These are phyloP conservation scores for Zosterops japonicus DNA, from an alignment of 2,113 vertebrate genomes.

Conservation along the genomic window DNA sequence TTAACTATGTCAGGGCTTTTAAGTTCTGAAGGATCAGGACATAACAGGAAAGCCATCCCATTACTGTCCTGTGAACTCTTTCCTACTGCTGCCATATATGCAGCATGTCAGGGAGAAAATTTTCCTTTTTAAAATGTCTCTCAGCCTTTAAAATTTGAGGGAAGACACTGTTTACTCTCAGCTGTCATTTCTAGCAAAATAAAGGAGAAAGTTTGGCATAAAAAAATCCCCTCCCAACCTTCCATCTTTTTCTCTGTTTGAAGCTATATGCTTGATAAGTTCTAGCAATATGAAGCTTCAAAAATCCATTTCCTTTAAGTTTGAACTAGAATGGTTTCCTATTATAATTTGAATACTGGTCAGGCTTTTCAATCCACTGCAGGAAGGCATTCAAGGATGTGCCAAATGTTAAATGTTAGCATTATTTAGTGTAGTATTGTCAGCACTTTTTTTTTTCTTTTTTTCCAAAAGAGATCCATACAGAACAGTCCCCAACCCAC, in stretches of 20 bases:
- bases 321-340: not conserved
- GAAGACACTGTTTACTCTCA: not conserved
- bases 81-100: not conserved
- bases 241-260: not conserved
- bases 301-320: slow-evolving; percentile 2
- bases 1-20: not conserved
- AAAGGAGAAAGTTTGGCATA: not conserved
- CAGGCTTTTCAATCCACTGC: not conserved
- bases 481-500: not conserved
- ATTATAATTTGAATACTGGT: not conserved
- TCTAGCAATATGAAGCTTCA: not conserved
- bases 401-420: not conserved
- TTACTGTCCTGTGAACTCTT: not conserved
- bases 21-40: not conserved
- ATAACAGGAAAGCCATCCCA: not conserved
- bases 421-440: not conserved
- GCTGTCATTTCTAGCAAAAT: slow-evolving; percentile 14
- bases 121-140: not conserved
- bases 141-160: not conserved
- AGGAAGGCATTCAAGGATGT: not conserved
- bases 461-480: not conserved
- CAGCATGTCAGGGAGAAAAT: not conserved
- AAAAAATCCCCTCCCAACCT: not conserved
- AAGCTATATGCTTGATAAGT: slow-evolving; percentile 8
- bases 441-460: not conserved